Conservation (phyloP, 2,797 vertebrate species). For the Tapera naevia region DNA sequence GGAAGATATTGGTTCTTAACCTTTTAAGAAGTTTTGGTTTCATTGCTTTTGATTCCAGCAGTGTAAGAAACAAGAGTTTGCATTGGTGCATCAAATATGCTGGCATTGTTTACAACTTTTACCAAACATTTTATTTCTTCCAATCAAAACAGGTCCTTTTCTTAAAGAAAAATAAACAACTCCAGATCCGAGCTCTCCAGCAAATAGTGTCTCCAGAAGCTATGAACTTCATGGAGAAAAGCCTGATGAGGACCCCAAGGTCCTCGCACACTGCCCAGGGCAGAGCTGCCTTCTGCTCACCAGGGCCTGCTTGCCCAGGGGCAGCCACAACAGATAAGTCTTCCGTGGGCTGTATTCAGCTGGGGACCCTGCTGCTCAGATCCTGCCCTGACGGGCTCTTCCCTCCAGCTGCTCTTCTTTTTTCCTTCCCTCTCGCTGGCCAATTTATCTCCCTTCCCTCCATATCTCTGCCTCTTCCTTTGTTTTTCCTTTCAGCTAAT, state of each 20-base stretch:
- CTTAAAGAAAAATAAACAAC: background rate
- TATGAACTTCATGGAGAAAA: background rate
- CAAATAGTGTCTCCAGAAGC: background rate
- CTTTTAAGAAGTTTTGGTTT: background rate
- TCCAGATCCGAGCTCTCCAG: background rate
- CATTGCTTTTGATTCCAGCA: background rate
- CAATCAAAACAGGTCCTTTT: background rate
- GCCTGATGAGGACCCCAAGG: background rate
- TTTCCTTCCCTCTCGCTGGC: background rate
- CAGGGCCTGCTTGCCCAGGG: background rate
- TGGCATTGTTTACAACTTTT: background rate
- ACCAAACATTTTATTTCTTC: background rate
- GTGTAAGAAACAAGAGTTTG: background rate
- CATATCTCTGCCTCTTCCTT: slow-evolving; percentile 21
- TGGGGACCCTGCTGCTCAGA: background rate
- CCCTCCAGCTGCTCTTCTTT: slow-evolving; percentile 11
- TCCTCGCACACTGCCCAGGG: background rate
- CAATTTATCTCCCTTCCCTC: background rate
- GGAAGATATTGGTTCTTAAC: background rate
- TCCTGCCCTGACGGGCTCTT: background rate
- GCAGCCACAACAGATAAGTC: background rate
- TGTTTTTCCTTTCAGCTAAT: slow-evolving; percentile 59
- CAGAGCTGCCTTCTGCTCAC: background rate
- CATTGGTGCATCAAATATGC: background rate
- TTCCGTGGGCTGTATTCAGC: rapidly evolving